phyloP scores from a whole-genome alignment of 2,797 vertebrate genomes.

The Adrianichthys oophorus region DNA sequence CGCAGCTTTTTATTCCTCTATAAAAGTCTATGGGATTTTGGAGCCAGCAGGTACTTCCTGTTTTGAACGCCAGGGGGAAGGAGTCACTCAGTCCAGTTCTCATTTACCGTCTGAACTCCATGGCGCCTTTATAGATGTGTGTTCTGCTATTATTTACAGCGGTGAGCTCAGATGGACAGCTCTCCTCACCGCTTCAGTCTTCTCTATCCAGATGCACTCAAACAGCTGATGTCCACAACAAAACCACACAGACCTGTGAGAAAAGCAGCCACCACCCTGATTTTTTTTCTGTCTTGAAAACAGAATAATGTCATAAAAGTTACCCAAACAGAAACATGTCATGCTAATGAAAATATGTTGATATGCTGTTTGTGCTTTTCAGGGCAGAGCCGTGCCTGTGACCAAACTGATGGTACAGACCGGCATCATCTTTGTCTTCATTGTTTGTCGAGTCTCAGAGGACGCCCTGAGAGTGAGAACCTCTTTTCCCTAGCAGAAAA shows the following conservation, averaged over 20 bases:
- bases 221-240: constrained; percentile 21
- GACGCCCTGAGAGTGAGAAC: constrained; percentile 25
- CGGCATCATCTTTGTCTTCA: constrained; percentile 26
- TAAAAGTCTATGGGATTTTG: no score
- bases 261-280: neutral
- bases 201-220: constrained; percentile 53
- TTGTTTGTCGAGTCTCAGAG: constrained; percentile 14
- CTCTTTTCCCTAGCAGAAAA: neutral
- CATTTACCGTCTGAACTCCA: neutral
- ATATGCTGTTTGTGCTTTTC: constrained; percentile 2
- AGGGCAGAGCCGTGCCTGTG: constrained; percentile 31
- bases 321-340: neutral
- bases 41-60: no score
- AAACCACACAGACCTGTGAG: constrained; percentile 70
- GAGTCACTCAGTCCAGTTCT: neutral
- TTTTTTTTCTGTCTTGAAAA: neutral
- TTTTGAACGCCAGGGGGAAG: no score
- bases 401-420: constrained; percentile 17
- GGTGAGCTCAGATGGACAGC: constrained; percentile 25
- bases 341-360: neutral
- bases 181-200: constrained; percentile 1
- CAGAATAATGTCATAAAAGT: neutral
- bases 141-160: constrained; percentile 21
- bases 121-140: neutral
- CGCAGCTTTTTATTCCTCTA: no score